These are phyloP conservation scores for Leptoclinus maculatus DNA, from an alignment of 2,797 vertebrate species.

Conservation along the genomic window DNA sequence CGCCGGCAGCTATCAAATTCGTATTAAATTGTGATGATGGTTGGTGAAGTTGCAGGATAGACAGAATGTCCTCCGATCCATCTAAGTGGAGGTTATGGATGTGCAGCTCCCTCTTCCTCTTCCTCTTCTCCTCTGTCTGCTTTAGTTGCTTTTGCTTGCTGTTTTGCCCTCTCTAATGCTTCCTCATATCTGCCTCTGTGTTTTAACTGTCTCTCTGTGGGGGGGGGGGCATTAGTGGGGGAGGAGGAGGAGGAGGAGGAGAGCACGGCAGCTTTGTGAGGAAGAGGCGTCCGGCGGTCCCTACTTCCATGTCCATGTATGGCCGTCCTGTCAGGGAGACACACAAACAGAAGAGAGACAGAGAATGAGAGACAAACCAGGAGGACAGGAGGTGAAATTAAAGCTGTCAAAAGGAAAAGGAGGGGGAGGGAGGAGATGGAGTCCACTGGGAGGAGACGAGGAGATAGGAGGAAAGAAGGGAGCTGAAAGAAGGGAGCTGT, in stretches of 20 bases:
- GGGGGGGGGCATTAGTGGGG: background rate
- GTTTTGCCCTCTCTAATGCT: constrained; percentile 33
- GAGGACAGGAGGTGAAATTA: background rate
- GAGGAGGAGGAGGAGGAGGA: constrained; percentile 13
- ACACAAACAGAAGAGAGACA: constrained; percentile 57
- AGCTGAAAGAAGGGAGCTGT: background rate
- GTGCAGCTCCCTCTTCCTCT: constrained; percentile 33
- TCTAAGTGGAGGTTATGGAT: constrained; percentile 67
- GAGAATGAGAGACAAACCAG: constrained; percentile 58
- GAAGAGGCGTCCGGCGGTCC: constrained; percentile 49
- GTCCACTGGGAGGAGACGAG: background rate
- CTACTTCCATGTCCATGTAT: constrained; percentile 79
- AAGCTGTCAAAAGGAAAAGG: background rate
- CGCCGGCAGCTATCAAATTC: constrained; percentile 75
- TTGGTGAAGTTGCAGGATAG: constrained; percentile 79
- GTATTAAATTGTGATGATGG: constrained; percentile 83
- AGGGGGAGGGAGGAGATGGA: no score
- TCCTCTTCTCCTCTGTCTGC: background rate
- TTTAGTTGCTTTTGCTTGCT: constrained; percentile 36
- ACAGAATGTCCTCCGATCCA: constrained; percentile 72
- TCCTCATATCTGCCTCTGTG: constrained; percentile 34
- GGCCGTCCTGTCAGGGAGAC: constrained; percentile 81
- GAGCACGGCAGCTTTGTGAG: constrained; percentile 29
- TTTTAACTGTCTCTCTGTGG: constrained; percentile 16
- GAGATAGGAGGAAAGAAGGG: background rate